Percentiles rank a stretch among this genome's conserved stretches.
phyloP scores from a whole-genome alignment of 2,888 invertebrate species.

The Panzeria rudis region DNA sequence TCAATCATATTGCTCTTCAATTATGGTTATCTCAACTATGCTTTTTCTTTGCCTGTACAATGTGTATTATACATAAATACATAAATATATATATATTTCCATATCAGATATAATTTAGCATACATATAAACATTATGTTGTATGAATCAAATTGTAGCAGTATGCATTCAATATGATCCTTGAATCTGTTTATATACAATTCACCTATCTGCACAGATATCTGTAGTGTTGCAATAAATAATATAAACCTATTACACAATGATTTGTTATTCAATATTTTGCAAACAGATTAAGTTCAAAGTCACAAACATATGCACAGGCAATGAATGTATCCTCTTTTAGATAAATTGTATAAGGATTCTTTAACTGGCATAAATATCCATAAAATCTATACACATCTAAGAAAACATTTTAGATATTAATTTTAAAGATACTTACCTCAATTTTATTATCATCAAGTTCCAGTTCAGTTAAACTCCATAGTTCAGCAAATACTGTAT shows the following conservation, averaged over 20 bases:
- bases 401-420: neutral
- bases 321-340: slow-evolving; percentile 60
- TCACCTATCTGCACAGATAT: slow-evolving; percentile 6
- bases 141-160: neutral
- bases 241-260: slow-evolving; percentile 81
- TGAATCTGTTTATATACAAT: slow-evolving; percentile 25
- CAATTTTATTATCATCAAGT: slow-evolving; percentile 88
- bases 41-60: too few species aligned
- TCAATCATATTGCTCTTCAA: too few species aligned
- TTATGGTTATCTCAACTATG: too few species aligned
- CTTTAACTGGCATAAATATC: neutral
- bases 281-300: slow-evolving; percentile 80
- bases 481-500: slow-evolving; percentile 91
- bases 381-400: neutral
- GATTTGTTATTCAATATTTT: slow-evolving; percentile 83
- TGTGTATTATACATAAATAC: too few species aligned
- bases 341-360: neutral
- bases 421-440: slow-evolving; percentile 80
- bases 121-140: neutral
- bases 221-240: slow-evolving; percentile 52
- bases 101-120: too few species aligned
- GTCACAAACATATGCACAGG: slow-evolving; percentile 78
- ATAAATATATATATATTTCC: too few species aligned
- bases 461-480: slow-evolving; percentile 89
- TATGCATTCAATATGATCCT: neutral